These are phyloP conservation scores for Cranoglanis bouderius DNA, from an alignment of 2,113 vertebrate genomes.

Conservation along the genomic window DNA sequence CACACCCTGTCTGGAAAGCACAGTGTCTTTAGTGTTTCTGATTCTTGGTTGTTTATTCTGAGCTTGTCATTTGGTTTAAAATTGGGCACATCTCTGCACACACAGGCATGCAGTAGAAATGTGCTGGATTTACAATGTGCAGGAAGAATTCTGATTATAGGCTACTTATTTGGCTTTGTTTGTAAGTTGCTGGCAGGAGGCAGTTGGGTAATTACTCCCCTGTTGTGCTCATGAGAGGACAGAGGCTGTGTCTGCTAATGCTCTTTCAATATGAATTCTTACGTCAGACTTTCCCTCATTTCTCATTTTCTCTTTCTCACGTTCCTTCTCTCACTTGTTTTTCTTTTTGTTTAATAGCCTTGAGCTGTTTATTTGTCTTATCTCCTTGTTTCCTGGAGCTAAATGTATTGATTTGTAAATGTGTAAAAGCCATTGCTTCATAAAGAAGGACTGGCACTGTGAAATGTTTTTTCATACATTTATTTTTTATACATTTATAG, in stretches of 20 bases:
- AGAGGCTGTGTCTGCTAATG: constrained; percentile 10
- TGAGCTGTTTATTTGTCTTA: neutral
- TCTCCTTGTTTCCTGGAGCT: neutral
- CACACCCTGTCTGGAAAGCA: constrained; percentile 39
- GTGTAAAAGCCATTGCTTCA: neutral
- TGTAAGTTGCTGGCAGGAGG: constrained; percentile 41
- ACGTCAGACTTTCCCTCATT: neutral
- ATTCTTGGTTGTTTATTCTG: constrained; percentile 33
- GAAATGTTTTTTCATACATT: neutral
- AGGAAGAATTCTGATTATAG: constrained; percentile 41
- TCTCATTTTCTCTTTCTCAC: neutral
- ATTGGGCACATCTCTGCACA: neutral
- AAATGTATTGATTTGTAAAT: constrained; percentile 9
- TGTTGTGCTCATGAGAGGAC: constrained; percentile 43
- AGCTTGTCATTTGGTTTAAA: constrained; percentile 36
- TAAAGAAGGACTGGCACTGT: neutral
- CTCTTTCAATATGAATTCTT: constrained; percentile 4
- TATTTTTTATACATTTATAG: neutral
- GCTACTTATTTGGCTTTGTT: constrained; percentile 38
- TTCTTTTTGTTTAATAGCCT: neutral
- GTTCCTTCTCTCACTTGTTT: neutral
- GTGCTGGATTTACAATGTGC: constrained; percentile 37
- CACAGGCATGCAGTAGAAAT: constrained; percentile 28
- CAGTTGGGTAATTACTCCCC: constrained; percentile 52
- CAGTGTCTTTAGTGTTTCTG: constrained; percentile 27